phyloP scores from a whole-genome alignment of 23 tunicate species.

The Ciona savignyi region DNA sequence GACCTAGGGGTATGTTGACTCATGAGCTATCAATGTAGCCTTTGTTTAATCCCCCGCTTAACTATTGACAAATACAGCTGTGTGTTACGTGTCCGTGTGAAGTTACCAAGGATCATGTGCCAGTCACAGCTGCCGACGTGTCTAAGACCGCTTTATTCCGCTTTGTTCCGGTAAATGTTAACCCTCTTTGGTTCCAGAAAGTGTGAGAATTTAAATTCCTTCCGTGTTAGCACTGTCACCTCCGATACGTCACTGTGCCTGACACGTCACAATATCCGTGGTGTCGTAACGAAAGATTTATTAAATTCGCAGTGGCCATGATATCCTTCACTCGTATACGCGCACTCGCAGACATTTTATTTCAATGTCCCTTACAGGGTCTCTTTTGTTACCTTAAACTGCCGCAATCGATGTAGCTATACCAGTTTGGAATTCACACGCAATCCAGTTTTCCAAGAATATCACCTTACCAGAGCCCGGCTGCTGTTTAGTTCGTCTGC shows the following conservation, averaged over 20 bases:
- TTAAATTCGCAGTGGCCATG: too few species aligned
- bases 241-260: background rate
- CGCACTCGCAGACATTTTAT: too few species aligned
- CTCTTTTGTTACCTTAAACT: too few species aligned
- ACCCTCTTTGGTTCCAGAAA: background rate
- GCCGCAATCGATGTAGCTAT: background rate
- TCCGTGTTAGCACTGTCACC: constrained; percentile 3
- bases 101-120: background rate
- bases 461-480: background rate
- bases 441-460: constrained; percentile 6
- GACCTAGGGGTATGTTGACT: too few species aligned
- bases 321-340: too few species aligned
- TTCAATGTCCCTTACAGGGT: too few species aligned
- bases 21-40: too few species aligned
- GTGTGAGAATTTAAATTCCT: constrained; percentile 11
- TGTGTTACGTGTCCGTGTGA: background rate
- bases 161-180: background rate
- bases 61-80: background rate
- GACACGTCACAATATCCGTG: too few species aligned
- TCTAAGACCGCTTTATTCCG: background rate
- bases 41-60: too few species aligned
- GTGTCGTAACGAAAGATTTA: background rate
- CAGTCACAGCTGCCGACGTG: background rate
- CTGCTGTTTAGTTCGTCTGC: background rate
- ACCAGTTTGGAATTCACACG: background rate